Evolutionary conservation across 2,113 vertebrate genomes (phyloP).

Genomic region (Petroica traversi): DNA sequence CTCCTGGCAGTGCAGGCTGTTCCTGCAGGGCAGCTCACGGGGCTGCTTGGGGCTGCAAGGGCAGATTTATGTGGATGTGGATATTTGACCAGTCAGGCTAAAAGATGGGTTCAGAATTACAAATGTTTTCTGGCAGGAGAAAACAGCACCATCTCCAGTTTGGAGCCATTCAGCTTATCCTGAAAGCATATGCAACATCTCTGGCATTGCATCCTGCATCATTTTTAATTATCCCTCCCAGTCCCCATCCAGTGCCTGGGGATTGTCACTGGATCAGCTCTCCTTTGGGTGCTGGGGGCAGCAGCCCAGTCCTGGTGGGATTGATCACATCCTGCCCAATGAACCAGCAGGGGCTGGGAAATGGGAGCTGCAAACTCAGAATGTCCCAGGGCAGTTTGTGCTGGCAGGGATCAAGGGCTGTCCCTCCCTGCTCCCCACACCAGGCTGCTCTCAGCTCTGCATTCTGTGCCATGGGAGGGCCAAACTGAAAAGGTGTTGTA

Average conservation of each 20-base stretch:
- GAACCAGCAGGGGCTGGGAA: neutral
- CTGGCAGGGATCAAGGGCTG: no score
- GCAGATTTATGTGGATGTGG: neutral
- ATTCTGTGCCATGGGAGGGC: neutral
- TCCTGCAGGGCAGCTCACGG: neutral
- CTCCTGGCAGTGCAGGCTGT: neutral
- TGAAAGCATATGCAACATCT: neutral
- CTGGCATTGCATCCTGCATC: neutral
- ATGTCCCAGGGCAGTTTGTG: neutral
- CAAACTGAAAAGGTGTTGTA: neutral
- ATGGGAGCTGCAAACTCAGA: rapidly evolving
- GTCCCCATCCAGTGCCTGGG: neutral
- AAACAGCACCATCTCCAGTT: neutral
- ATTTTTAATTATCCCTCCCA: neutral
- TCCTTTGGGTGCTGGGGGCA: neutral
- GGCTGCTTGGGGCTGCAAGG: neutral
- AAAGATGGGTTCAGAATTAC: neutral
- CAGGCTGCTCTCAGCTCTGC: neutral
- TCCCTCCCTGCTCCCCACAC: neutral
- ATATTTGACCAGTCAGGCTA: neutral
- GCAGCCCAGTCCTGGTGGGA: neutral
- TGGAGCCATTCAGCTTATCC: neutral
- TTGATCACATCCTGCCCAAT: rapidly evolving
- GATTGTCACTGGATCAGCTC: neutral
- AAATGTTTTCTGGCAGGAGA: neutral